Evolutionary conservation across 2,797 vertebrate species (phyloP).

Genomic region (Varecia variegata): DNA sequence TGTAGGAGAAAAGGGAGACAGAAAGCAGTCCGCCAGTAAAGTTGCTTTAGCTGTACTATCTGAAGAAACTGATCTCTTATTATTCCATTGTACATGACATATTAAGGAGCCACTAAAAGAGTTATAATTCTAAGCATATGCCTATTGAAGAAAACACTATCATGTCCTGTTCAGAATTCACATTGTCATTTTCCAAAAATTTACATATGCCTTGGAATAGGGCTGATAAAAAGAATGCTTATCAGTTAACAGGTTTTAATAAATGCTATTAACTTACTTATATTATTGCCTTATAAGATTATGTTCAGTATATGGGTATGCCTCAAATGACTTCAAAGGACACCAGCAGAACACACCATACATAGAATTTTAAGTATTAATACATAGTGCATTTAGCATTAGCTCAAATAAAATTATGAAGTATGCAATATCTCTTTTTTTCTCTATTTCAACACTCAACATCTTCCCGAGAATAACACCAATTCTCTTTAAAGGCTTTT

Average conservation of each 20-base stretch:
- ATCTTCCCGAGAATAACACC: not conserved
- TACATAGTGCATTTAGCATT: not conserved
- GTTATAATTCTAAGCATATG: not conserved
- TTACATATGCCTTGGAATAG: not conserved
- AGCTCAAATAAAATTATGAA: not conserved
- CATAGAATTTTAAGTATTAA: not conserved
- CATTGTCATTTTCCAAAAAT: not conserved
- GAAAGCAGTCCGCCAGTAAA: not conserved
- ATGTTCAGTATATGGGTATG: not conserved
- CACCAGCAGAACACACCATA: not conserved
- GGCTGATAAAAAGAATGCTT: not conserved
- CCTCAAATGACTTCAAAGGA: not conserved
- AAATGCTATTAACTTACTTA: not conserved
- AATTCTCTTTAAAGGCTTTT: not conserved
- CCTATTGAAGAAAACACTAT: not conserved
- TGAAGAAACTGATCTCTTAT: not conserved
- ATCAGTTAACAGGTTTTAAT: not conserved
- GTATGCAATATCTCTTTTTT: not conserved
- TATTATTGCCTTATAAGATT: conserved; percentile 24
- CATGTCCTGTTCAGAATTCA: not conserved
- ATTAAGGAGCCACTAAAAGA: not conserved
- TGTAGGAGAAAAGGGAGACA: not conserved
- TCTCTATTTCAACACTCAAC: not conserved
- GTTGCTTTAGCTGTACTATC: not conserved
- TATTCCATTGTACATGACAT: not conserved